Conservation (phyloP, 2,113 vertebrate species). For the Neogale vison region DNA sequence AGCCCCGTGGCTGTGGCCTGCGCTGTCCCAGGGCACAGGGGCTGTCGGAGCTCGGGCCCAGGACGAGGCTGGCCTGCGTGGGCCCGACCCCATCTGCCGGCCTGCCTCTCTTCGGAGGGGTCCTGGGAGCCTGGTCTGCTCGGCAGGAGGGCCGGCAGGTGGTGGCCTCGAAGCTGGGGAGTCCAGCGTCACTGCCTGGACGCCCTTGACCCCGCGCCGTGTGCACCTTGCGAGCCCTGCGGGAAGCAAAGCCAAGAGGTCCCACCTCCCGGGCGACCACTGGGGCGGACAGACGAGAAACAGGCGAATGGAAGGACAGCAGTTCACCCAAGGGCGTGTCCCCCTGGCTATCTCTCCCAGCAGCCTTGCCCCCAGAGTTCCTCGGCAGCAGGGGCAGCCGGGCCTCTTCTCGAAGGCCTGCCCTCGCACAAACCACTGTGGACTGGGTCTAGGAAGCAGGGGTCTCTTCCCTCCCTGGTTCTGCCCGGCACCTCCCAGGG, state of each 20-base stretch:
- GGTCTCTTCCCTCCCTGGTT: not conserved
- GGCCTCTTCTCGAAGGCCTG: not conserved
- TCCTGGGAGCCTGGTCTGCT: not conserved
- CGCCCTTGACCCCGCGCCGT: rapidly evolving
- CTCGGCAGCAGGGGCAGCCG: rapidly evolving
- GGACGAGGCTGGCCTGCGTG: not conserved
- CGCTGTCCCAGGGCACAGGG: rapidly evolving
- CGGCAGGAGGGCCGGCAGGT: not conserved
- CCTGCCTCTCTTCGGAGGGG: not conserved
- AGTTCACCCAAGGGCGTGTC: rapidly evolving
- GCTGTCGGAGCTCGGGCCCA: rapidly evolving
- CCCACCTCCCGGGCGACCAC: not conserved
- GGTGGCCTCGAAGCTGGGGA: not conserved
- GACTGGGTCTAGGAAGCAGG: not conserved
- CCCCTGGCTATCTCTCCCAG: rapidly evolving
- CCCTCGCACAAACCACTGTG: rapidly evolving
- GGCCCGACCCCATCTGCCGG: not conserved
- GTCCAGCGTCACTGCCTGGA: rapidly evolving
- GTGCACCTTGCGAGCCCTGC: not conserved
- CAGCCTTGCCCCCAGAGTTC: rapidly evolving
- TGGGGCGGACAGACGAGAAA: not conserved
- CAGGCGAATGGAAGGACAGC: rapidly evolving
- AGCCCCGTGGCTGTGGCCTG: not conserved
- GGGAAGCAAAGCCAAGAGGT: not conserved
- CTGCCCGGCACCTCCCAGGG: rapidly evolving